A percentile compares a stretch with the other conserved stretches of the same genome.
Evolutionary conservation across 2,888 invertebrate species (phyloP).

Genomic region (Cyclophora punctaria): DNA sequence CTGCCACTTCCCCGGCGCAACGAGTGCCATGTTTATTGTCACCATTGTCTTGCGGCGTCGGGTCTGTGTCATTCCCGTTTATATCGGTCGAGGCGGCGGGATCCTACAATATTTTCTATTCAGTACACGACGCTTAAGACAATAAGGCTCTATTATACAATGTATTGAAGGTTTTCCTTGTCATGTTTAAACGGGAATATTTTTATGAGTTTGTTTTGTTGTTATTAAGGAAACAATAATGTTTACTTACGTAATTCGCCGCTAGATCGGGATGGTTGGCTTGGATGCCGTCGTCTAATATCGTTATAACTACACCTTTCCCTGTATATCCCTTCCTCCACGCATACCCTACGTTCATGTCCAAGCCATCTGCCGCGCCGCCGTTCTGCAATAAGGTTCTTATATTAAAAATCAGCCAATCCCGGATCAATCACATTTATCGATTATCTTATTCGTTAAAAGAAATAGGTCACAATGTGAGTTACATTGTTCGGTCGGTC

Average conservation of each 20-base stretch:
- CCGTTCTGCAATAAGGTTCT: conserved; percentile 80
- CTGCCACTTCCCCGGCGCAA: conserved; percentile 99
- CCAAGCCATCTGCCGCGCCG: conserved; percentile 93
- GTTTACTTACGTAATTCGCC: conserved; percentile 89
- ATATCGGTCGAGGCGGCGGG: conserved; percentile 96
- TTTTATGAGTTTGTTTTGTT: background rate
- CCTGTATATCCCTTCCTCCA: conserved; percentile 98
- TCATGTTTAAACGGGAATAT: background rate
- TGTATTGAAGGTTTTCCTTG: background rate
- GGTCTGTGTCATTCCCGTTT: conserved; percentile 97
- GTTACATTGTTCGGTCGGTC: too few species aligned
- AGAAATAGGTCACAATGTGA: too few species aligned
- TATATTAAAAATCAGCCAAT: too few species aligned
- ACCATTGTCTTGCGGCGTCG: conserved; percentile 97
- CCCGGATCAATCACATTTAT: too few species aligned
- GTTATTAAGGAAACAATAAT: conserved; percentile 1
- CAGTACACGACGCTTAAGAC: background rate
- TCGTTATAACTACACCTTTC: conserved; percentile 96
- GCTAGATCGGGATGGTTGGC: conserved; percentile 95
- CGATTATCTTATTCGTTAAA: too few species aligned
- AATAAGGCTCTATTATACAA: background rate
- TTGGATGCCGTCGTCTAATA: conserved; percentile 97
- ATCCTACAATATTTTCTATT: conserved; percentile 76
- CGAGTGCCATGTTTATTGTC: conserved; percentile 99
- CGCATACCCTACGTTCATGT: conserved; percentile 96